Percentiles rank a stretch among this genome's conserved stretches.
Evolutionary conservation across 2,113 vertebrate species (phyloP).

Genomic region (Phrynocephalus versicolor): DNA sequence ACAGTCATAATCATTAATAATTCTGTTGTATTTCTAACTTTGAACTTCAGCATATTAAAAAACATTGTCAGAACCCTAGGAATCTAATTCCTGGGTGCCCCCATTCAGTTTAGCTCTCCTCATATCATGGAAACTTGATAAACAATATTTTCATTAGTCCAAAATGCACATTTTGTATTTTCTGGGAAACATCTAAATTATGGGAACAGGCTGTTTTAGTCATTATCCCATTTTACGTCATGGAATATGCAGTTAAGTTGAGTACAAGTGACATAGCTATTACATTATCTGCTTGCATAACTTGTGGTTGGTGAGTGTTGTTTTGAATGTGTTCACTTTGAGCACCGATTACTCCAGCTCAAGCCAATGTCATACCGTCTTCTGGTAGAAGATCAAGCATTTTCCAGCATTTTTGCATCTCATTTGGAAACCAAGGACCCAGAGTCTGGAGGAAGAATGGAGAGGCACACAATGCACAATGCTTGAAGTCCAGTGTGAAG

Average conservation of each 20-base stretch:
- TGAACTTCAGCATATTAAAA: not conserved
- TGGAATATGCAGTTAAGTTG: not conserved
- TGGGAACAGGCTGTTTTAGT: not conserved
- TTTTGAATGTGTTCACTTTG: not conserved
- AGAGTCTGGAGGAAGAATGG: too few species aligned
- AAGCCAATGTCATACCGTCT: not conserved
- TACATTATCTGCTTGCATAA: not conserved
- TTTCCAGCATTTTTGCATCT: too few species aligned
- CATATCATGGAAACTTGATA: not conserved
- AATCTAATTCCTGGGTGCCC: not conserved
- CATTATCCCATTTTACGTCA: not conserved
- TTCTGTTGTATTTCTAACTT: not conserved
- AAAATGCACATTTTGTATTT: not conserved
- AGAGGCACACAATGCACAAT: too few species aligned
- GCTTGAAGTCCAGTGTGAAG: too few species aligned
- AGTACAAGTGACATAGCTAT: not conserved
- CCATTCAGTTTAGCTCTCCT: not conserved
- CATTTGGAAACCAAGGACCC: too few species aligned
- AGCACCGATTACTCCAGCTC: not conserved
- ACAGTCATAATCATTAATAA: not conserved
- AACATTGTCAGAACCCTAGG: not conserved
- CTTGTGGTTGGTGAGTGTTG: not conserved
- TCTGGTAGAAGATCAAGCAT: not conserved
- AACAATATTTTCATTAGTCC: not conserved
- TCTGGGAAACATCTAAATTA: not conserved